Conservation (phyloP, 2,797 vertebrate species). For the Rhabdophis nuchalis region DNA sequence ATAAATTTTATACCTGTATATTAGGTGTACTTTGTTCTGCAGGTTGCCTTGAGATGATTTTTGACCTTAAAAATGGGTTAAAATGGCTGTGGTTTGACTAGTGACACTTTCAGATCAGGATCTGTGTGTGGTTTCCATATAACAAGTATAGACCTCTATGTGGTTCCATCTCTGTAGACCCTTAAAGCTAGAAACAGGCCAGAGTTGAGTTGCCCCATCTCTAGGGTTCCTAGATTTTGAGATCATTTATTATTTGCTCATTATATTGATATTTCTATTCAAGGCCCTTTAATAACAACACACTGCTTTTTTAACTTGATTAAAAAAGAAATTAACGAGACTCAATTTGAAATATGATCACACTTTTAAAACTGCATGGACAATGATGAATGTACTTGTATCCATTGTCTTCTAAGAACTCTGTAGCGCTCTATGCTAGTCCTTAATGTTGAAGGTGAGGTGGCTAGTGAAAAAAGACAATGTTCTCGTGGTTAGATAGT, state of each 20-base stretch:
- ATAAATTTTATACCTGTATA: neutral
- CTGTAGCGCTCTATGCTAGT: neutral
- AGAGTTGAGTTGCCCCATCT: neutral
- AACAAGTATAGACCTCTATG: neutral
- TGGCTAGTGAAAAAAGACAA: neutral
- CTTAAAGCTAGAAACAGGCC: neutral
- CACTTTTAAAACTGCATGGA: neutral
- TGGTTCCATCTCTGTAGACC: neutral
- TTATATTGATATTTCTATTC: neutral
- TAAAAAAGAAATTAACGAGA: neutral
- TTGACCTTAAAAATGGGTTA: neutral
- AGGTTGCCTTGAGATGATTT: neutral
- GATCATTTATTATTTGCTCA: neutral
- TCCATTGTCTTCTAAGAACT: neutral
- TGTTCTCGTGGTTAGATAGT: neutral
- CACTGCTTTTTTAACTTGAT: neutral
- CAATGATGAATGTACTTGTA: neutral
- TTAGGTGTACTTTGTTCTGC: neutral
- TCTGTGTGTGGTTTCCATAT: neutral
- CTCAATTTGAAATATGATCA: neutral
- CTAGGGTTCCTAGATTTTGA: neutral
- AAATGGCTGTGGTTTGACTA: neutral
- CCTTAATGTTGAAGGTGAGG: neutral
- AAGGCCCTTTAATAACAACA: neutral
- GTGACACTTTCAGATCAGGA: neutral